Evolutionary conservation across 2,888 invertebrate species (phyloP), one percentile per base, ranked within the genome.

Genomic region (Eilema sororculum): DNA sequence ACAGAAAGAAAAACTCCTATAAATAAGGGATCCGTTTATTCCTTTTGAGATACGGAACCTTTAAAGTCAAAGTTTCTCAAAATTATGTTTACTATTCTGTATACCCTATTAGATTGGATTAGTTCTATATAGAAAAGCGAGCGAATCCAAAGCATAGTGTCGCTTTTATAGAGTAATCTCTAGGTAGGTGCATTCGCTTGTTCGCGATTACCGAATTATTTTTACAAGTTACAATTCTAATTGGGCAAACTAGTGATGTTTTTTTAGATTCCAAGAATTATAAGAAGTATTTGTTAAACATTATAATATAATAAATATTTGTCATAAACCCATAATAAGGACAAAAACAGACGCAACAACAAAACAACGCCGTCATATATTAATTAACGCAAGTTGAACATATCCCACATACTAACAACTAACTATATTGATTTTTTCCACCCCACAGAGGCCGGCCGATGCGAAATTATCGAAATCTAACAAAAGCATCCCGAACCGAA

Each of bases 401-500:
- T 75, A 81, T 78, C 79, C 80, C 78, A 78, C 84, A 80, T 78
- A 82, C 80, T 80, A 82, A 78, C 82, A 72, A 78, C 80, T 81
- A 66, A 66, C 58, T 66, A 81, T 89, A 90, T 90, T 88, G 90
- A 90, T 90, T 90, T 90, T 87, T 86, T 85, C 79, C 77, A 76
- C 84, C 87, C 88, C 85, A 85, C 84, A 80, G 61, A 68, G 58
- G 77, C 77, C 86, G 86, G 79, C 84, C 93, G 90, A 93, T 93
- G 95, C 94, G 91, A 94, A 94, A 95, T 95, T 95, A 95, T 95
- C 93, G 95, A 95, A 95, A 95, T 95, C 94, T 89, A 94, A 95
- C 95, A 95, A 95, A 93, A 94, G 93, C 93, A 93, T 93, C 93
- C 90, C 86, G 80, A 78, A 78, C 77, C 86, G 89, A 89, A 92